A percentile compares a stretch with the other conserved stretches of the same genome.
Evolutionary conservation across 2,888 invertebrate species (phyloP).

Genomic region (Taphrorychus bicolor): DNA sequence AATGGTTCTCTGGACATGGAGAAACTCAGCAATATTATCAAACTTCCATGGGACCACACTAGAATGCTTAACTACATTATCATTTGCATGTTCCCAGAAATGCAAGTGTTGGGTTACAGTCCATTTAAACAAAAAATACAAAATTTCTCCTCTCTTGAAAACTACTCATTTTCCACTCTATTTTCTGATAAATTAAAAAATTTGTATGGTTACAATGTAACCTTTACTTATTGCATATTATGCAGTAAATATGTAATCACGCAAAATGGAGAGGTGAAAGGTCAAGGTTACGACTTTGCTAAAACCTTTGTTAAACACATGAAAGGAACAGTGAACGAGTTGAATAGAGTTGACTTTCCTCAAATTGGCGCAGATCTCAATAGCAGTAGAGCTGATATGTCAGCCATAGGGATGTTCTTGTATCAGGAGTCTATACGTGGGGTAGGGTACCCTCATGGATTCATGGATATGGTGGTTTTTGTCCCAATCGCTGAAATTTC

Average conservation of each 20-base stretch:
- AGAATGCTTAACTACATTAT: not conserved
- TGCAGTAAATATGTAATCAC: not conserved
- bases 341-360: not conserved
- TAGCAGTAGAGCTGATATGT: slow-evolving; percentile 5
- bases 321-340: slow-evolving; percentile 6
- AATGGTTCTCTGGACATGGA: not conserved
- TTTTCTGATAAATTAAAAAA: slow-evolving; percentile 11
- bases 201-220: slow-evolving; percentile 9
- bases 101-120: slow-evolving; percentile 7
- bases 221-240: not conserved
- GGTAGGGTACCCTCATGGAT: slow-evolving; percentile 12
- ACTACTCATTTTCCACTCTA: not conserved
- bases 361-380: not conserved
- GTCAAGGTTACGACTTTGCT: slow-evolving; percentile 9
- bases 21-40: not conserved
- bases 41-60: not conserved
- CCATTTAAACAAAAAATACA: slow-evolving; percentile 1
- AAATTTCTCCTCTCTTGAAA: not conserved
- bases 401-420: not conserved
- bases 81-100: not conserved
- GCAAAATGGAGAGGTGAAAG: slow-evolving; percentile 7
- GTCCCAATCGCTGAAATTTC: not conserved
- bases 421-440: not conserved
- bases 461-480: slow-evolving; percentile 6
- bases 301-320: slow-evolving; percentile 11